Evolutionary conservation across 2,113 vertebrate genomes (phyloP).

Genomic region (Oreochromis tanganicae): DNA sequence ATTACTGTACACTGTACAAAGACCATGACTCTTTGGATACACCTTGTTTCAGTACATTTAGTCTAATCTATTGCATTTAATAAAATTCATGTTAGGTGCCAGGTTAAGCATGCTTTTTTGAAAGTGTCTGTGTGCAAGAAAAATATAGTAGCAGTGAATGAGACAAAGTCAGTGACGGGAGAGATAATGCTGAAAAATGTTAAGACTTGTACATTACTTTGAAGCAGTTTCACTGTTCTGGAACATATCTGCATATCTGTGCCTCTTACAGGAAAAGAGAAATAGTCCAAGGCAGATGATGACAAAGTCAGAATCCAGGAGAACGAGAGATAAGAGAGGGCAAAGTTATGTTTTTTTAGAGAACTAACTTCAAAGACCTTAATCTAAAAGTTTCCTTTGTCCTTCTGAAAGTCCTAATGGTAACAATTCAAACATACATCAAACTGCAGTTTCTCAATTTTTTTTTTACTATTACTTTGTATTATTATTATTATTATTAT

Average conservation of each 20-base stretch:
- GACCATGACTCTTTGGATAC: background rate
- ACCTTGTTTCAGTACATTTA: background rate
- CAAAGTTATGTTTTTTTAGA: background rate
- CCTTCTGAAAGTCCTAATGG: background rate
- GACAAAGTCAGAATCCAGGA: background rate
- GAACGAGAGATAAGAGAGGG: background rate
- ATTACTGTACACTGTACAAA: background rate
- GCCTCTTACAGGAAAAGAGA: background rate
- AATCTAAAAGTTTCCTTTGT: background rate
- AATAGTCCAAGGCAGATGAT: background rate
- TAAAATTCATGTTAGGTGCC: background rate
- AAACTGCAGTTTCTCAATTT: rapidly evolving
- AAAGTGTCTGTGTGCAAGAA: slow-evolving; percentile 6
- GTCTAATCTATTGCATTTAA: background rate
- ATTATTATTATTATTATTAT: background rate
- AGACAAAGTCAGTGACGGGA: slow-evolving; percentile 16
- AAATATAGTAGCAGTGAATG: slow-evolving; percentile 6
- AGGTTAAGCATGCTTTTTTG: background rate
- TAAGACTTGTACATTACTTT: background rate
- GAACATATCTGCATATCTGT: slow-evolving; percentile 21
- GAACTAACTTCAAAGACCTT: background rate
- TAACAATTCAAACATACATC: background rate
- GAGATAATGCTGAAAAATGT: slow-evolving; percentile 37
- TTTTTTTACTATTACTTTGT: background rate
- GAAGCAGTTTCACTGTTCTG: background rate